Base-by-base conservation (phyloP, 2,888 invertebrate species). In the Onchidella celtica region DNA sequence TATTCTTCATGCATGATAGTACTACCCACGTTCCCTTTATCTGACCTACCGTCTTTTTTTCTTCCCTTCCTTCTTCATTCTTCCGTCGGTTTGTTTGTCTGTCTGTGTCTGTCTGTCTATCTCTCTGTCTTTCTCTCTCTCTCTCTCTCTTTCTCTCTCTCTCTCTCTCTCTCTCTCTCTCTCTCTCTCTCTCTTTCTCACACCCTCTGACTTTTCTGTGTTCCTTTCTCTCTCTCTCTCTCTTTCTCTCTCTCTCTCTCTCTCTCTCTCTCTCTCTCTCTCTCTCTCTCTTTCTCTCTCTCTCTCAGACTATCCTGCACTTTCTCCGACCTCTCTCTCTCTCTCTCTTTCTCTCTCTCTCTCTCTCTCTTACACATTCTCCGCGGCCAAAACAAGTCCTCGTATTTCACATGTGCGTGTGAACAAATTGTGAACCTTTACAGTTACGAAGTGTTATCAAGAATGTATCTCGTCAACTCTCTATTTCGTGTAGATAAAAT, bases 101-200 rank as follows among this genome's bases (percentile, higher is more conserved):
- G 29, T 63, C 27, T 40, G 34, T 75, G 2, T 63, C 47, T 65
- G 57, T 75, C 61, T 66, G 29, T 34, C 34, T 38, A 38, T 61
- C 38, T 75, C 65, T 75, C 63, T 63, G 36, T 32, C 17, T 14
- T 32, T 27, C 29, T 9, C 72, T 72, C 55, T 55, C n/a, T 29
- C 65, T 24, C 29, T 27, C 27, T 27, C 3, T 21, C 29, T 4
- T 32, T 27, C 34, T 65, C 11, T 32, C 9, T 27, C 36, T 55
- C 55, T 27, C 29, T 55, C 72, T 72, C 55, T 72, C 72, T 55
- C 72, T 55, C 55, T 40, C 72, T 72, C 55, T 72, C 29, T 55
- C 57, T 47, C 2, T 47, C 72, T 72, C 27, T n/a, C n/a, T n/a
- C n/a, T n/a, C n/a, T n/a, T n/a, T n/a, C n/a, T n/a, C n/a, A n/a